phyloP scores from a whole-genome alignment of 2,888 invertebrate species.

The Polydrusus cervinus region DNA sequence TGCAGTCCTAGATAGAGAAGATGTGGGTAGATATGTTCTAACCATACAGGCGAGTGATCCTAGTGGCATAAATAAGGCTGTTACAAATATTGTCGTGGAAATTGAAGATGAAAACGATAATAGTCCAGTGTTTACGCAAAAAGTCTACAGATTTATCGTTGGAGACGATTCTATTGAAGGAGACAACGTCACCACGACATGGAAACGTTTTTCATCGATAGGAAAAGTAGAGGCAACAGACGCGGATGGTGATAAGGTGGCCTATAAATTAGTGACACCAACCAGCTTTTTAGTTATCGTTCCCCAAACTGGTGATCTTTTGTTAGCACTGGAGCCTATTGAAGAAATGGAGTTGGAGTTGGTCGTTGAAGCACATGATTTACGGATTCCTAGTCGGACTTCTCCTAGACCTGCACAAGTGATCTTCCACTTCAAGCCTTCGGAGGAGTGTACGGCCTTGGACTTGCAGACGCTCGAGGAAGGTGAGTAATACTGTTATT shows the following conservation, averaged over 20 bases:
- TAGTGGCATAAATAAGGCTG: slow-evolving; percentile 86
- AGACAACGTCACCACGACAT: slow-evolving; percentile 78
- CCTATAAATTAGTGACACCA: slow-evolving; percentile 87
- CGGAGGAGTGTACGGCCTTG: slow-evolving; percentile 74
- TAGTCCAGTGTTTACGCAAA: slow-evolving; percentile 86
- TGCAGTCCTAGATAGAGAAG: slow-evolving; percentile 86
- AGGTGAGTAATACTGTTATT: slow-evolving; percentile 68
- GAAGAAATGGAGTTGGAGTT: slow-evolving; percentile 77
- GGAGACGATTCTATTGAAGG: slow-evolving; percentile 76
- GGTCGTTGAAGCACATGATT: slow-evolving; percentile 88
- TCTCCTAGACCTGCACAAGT: slow-evolving; percentile 84
- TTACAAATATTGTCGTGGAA: slow-evolving; percentile 83
- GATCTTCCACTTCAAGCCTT: slow-evolving; percentile 81
- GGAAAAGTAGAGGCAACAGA: slow-evolving; percentile 91
- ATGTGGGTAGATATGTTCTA: slow-evolving; percentile 80
- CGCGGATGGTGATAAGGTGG: slow-evolving; percentile 93
- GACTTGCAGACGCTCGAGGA: slow-evolving; percentile 71
- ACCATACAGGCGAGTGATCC: slow-evolving; percentile 87
- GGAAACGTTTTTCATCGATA: slow-evolving; percentile 87
- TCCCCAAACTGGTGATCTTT: slow-evolving; percentile 89
- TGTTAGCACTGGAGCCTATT: slow-evolving; percentile 86
- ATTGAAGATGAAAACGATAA: slow-evolving; percentile 95
- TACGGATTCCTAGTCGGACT: slow-evolving; percentile 82
- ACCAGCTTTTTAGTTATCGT: slow-evolving; percentile 91
- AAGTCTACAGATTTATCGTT: slow-evolving; percentile 85